Percentiles rank a stretch among this genome's conserved stretches.
Conservation (phyloP, 2,888 invertebrate genomes). For the Tridacna crocea region DNA sequence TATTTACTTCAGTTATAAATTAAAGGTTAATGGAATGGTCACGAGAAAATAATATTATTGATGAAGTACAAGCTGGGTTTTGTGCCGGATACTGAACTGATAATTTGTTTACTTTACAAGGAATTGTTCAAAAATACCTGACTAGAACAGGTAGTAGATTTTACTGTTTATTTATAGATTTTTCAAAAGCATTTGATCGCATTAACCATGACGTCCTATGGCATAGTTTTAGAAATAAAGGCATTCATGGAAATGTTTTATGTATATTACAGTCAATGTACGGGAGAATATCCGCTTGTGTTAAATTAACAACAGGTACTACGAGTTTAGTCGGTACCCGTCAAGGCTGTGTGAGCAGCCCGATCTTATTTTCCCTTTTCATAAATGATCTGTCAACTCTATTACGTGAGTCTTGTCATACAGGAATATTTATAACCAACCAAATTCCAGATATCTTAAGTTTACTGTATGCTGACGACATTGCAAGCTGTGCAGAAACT, state of each 20-base stretch:
- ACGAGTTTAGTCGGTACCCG: constrained; percentile 9
- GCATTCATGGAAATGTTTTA: not conserved
- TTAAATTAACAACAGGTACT: not conserved
- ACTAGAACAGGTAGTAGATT: not conserved
- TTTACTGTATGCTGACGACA: constrained; percentile 16
- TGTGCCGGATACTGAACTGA: constrained; percentile 3
- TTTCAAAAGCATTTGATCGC: constrained; percentile 9
- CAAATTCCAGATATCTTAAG: constrained; percentile 8
- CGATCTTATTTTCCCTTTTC: constrained; percentile 16
- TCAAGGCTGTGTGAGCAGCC: constrained; percentile 18
- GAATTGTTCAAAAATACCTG: not conserved
- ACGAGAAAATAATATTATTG: constrained; percentile 1
- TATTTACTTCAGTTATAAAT: not conserved
- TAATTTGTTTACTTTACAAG: constrained; percentile 7
- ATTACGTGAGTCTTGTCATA: not conserved
- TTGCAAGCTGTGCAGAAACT: constrained; percentile 17
- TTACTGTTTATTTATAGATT: constrained; percentile 12
- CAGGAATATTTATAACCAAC: constrained; percentile 21
- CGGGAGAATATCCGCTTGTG: not conserved
- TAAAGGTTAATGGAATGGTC: not conserved
- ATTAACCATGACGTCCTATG: not conserved
- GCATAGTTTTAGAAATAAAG: not conserved
- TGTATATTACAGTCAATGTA: not conserved
- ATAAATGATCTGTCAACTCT: constrained; percentile 16
- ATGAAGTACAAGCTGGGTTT: constrained; percentile 7